Evolutionary conservation across 2,888 invertebrate species (phyloP).

Genomic region (Caenorhabditis imperialis): DNA sequence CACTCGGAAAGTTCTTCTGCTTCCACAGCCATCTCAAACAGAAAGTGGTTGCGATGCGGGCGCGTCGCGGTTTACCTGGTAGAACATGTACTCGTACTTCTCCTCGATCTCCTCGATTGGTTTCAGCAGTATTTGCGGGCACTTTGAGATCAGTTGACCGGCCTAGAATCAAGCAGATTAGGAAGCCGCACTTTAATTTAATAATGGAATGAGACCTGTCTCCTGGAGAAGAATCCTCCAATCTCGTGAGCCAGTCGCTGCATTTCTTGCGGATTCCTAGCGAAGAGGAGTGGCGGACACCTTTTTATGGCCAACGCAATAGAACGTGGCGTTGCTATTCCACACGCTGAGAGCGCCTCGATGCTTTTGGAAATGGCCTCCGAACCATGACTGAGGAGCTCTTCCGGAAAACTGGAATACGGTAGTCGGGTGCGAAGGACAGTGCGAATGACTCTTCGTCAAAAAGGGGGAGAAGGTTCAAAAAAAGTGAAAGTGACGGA

Average conservation of each 20-base stretch:
- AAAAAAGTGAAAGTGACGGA: constrained; percentile 14
- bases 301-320: constrained; percentile 33
- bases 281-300: constrained; percentile 63
- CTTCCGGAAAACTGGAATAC: constrained; percentile 53
- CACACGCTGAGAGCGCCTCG: constrained; percentile 50
- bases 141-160: constrained; percentile 46
- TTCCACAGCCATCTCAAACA: constrained; percentile 73
- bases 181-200: background rate
- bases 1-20: constrained; percentile 66
- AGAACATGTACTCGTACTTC: constrained; percentile 75
- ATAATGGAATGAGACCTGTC: constrained; percentile 60
- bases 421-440: background rate
- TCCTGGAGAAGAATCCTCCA: constrained; percentile 61
- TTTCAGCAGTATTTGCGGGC: constrained; percentile 69
- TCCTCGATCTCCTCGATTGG: constrained; percentile 72
- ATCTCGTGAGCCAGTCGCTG: constrained; percentile 54
- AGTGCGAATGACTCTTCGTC: background rate
- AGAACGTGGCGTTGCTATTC: constrained; percentile 46
- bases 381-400: constrained; percentile 43
- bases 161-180: constrained; percentile 39
- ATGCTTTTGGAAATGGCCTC: constrained; percentile 28
- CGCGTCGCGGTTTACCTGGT: constrained; percentile 63
- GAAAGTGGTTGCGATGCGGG: background rate
- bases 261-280: constrained; percentile 55
- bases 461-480: background rate